Base-by-base conservation (phyloP, 2,888 invertebrate genomes). In the Hyppa rectilinea region DNA sequence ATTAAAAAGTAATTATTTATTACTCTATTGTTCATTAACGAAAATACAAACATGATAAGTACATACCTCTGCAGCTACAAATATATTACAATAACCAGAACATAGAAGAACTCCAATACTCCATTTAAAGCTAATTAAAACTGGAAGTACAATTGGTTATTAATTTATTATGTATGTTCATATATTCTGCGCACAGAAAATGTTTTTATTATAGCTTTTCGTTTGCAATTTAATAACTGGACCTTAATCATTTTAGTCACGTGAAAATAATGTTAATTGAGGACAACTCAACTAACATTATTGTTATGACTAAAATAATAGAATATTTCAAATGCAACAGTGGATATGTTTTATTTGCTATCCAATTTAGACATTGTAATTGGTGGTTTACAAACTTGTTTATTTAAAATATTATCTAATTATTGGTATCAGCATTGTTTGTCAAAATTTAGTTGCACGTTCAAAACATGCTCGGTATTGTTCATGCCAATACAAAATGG, bases 321-420 rank as follows among this genome's bases (percentile, higher is more conserved):
- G 38, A 56, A 56, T 40, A 61, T 61, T 77, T 56, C 56, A 61
- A 56, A 56, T 61, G 71, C 55, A 71, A 50, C 31, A 59, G n/a
- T 49, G 40, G 40, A 34, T 43, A 55, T 55, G 29, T 61, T 70
- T 50, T 61, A 50, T 70, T 77, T 70, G 60, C 38, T 45, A 45
- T 56, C 38, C 26, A 75, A 75, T 75, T 74, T 69, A 38, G 59
- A 56, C 40, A 77, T 26, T 45, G 29, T 56, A 49, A 60, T 69
- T 56, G 43, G 43, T 49, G 23, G 26, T 76, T 61, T 56, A 71
- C 29, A 23, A 43, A 69, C 45, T n/a, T 56, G 43, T 61, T 66
- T 76, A 45, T 56, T 45, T 70, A 12, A 61, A 71, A 75, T 60
- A 56, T 61, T 23, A 70, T 50, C 4, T 53, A 47, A 43, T 68